These are phyloP conservation scores for Lycophotia porphyrea DNA, from an alignment of 2,888 invertebrate species.

Conservation along the genomic window DNA sequence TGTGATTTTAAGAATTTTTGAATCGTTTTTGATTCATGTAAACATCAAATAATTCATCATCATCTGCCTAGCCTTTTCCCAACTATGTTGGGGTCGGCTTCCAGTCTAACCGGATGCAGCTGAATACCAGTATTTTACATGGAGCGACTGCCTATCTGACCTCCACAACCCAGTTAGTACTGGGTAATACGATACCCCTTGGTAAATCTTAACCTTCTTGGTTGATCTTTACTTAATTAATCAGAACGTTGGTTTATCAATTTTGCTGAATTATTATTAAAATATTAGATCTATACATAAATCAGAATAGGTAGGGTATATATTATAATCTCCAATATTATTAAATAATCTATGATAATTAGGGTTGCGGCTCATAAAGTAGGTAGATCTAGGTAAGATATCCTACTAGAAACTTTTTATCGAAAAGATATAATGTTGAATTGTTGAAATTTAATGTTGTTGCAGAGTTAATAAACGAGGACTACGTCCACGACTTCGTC, in stretches of 20 bases:
- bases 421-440: not conserved
- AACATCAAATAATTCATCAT: constrained; percentile 21
- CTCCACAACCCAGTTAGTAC: too few species aligned
- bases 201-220: too few species aligned
- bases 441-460: too few species aligned
- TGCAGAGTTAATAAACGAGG: too few species aligned
- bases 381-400: not conserved
- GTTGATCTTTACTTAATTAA: constrained; percentile 5
- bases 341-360: not conserved
- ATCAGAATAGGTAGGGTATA: constrained; percentile 7
- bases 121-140: too few species aligned
- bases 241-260: not conserved
- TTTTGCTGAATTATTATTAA: constrained; percentile 15
- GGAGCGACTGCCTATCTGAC: too few species aligned
- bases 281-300: not conserved
- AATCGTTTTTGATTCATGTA: not conserved
- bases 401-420: constrained; percentile 6
- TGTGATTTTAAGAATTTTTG: not conserved
- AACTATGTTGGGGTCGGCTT: too few species aligned
- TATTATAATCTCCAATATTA: not conserved
- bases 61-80: too few species aligned
- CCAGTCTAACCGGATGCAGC: too few species aligned
- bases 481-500: too few species aligned
- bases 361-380: not conserved
- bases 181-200: too few species aligned